Conservation (phyloP, 2,888 invertebrate species). For the Pilophorus perplexus region DNA sequence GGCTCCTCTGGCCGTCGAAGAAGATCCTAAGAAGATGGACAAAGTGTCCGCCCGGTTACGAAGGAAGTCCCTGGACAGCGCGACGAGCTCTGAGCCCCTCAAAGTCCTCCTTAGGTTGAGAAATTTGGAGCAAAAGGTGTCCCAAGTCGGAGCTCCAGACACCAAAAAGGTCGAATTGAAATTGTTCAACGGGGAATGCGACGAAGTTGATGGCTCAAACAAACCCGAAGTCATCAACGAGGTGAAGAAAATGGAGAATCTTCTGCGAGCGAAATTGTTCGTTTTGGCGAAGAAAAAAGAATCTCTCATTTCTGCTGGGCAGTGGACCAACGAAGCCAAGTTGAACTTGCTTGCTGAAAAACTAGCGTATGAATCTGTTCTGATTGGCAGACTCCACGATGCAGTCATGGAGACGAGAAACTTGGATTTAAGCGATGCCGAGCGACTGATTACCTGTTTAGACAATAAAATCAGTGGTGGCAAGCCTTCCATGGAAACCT, state of each 20-base stretch:
- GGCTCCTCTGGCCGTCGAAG: constrained; percentile 33
- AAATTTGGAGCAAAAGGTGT: constrained; percentile 74
- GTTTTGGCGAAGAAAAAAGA: constrained; percentile 68
- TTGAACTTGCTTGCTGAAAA: constrained; percentile 74
- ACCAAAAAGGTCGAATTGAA: constrained; percentile 43
- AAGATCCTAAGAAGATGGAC: constrained; percentile 39
- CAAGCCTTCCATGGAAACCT: constrained; percentile 54
- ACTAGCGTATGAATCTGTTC: constrained; percentile 74
- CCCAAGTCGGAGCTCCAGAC: constrained; percentile 49
- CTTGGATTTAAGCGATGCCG: constrained; percentile 61
- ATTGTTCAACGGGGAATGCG: constrained; percentile 46
- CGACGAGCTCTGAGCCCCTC: constrained; percentile 74
- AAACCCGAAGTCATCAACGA: constrained; percentile 49
- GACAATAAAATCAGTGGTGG: constrained; percentile 65
- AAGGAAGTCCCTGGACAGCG: constrained; percentile 74
- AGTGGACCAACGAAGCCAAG: constrained; percentile 66
- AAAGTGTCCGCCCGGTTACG: constrained; percentile 60
- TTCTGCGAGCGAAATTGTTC: constrained; percentile 66
- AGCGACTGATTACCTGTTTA: constrained; percentile 70
- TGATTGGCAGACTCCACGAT: constrained; percentile 67
- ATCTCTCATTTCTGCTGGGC: constrained; percentile 64
- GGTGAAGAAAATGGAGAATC: constrained; percentile 59
- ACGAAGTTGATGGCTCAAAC: constrained; percentile 45
- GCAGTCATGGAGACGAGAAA: constrained; percentile 58
- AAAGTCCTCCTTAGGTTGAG: constrained; percentile 62